These are phyloP conservation scores for Drosophila melanocephala DNA, from an alignment of 2,888 invertebrate genomes.

Conservation along the genomic window DNA sequence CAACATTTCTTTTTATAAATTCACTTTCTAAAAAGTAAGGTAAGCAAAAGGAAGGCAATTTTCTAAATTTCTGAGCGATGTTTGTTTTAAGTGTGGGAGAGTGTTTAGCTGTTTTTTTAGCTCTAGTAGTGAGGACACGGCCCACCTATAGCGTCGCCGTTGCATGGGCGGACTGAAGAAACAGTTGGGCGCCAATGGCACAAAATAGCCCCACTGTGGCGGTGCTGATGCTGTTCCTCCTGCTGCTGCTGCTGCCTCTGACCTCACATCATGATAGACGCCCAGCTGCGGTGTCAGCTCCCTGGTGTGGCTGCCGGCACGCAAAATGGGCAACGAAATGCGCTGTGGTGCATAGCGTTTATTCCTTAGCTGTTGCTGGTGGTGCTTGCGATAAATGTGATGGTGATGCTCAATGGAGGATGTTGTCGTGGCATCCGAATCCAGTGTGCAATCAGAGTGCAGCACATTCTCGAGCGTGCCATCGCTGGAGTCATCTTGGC, in stretches of 20 bases:
- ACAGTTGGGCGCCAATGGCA: conserved; percentile 86
- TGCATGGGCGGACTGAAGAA: conserved; percentile 85
- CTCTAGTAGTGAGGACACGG: conserved; percentile 13
- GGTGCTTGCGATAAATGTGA: conserved; percentile 62
- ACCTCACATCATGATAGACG: conserved; percentile 72
- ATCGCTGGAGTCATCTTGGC: conserved; percentile 47
- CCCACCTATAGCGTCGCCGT: conserved; percentile 80
- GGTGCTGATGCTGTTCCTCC: conserved; percentile 39
- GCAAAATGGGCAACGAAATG: conserved; percentile 64
- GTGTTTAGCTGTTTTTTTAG: background rate
- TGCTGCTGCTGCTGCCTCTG: conserved; percentile 52
- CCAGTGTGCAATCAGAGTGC: conserved; percentile 67
- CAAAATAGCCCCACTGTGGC: conserved; percentile 88
- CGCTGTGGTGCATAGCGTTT: conserved; percentile 66
- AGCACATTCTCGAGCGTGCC: conserved; percentile 62
- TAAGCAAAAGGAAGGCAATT: background rate
- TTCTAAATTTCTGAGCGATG: background rate
- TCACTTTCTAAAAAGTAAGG: background rate
- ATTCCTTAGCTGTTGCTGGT: conserved; percentile 40
- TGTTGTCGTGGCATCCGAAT: conserved; percentile 73
- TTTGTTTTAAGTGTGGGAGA: background rate
- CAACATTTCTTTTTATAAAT: background rate
- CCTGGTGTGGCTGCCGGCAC: conserved; percentile 54
- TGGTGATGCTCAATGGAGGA: conserved; percentile 79
- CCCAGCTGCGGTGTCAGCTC: conserved; percentile 75